phyloP scores from a whole-genome alignment of 2,113 vertebrate genomes.

The Alethe diademata region DNA sequence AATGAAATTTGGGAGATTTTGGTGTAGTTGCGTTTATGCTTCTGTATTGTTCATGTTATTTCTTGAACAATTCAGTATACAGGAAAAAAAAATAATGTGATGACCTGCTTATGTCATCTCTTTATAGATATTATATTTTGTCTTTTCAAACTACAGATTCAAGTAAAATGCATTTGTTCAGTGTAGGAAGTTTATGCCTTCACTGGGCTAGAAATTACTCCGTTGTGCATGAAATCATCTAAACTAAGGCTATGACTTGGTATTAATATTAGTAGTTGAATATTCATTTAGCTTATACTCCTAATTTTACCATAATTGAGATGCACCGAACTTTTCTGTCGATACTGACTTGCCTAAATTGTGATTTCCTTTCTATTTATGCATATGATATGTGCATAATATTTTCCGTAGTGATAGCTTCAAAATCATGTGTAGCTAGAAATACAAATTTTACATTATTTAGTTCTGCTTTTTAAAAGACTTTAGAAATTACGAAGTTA shows the following conservation, averaged over 20 bases:
- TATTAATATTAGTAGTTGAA: neutral
- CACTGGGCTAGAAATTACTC: neutral
- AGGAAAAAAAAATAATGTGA: neutral
- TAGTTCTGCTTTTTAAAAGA: neutral
- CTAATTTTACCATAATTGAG: neutral
- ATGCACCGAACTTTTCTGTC: neutral
- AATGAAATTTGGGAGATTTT: neutral
- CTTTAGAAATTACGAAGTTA: neutral
- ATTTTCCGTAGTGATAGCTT: neutral
- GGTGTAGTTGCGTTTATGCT: neutral
- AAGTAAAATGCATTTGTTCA: neutral
- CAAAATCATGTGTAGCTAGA: neutral
- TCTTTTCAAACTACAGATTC: neutral
- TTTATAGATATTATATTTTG: neutral
- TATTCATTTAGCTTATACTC: neutral
- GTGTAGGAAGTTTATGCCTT: neutral
- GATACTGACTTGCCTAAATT: neutral
- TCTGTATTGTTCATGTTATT: neutral
- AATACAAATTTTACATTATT: neutral
- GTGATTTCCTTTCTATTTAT: neutral
- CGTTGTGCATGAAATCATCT: neutral
- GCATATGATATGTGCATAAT: neutral
- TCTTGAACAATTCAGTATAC: neutral
- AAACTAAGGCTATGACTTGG: neutral
- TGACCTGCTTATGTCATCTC: neutral